Evolutionary conservation across 2,888 invertebrate genomes (phyloP).

Genomic region (Euspilapteryx auroguttella): DNA sequence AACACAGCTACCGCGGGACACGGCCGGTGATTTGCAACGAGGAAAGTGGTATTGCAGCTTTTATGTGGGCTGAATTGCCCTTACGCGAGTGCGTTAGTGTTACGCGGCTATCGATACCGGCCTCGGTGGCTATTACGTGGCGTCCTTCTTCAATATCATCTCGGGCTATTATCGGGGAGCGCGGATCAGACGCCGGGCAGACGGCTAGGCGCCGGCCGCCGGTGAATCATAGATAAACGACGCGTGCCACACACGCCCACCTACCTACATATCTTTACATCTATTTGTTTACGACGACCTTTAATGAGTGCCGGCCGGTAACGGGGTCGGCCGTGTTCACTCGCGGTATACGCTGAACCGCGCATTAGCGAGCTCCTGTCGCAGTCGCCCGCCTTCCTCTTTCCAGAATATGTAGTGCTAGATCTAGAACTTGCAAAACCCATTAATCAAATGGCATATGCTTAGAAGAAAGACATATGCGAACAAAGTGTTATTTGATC

Average conservation of each 20-base stretch:
- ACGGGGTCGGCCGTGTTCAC: constrained; percentile 16
- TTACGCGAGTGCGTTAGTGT: constrained; percentile 42
- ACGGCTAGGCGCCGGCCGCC: constrained; percentile 38
- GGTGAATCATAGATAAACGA: constrained; percentile 53
- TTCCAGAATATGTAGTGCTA: too few relatives aligned
- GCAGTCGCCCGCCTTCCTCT: too few relatives aligned
- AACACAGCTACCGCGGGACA: constrained; percentile 57
- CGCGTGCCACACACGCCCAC: constrained; percentile 31
- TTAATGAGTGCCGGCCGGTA: constrained; percentile 35
- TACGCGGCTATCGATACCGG: too few relatives aligned
- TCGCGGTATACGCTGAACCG: too few relatives aligned
- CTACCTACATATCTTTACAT: constrained; percentile 44
- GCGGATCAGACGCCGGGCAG: constrained; percentile 48
- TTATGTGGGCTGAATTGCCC: constrained; percentile 52
- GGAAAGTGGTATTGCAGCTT: constrained; percentile 59
- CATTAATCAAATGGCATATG: too few relatives aligned
- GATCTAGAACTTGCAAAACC: too few relatives aligned
- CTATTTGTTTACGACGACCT: constrained; percentile 49
- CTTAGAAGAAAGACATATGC: too few relatives aligned
- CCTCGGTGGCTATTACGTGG: too few relatives aligned
- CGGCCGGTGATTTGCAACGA: constrained; percentile 53
- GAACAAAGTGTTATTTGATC: too few relatives aligned
- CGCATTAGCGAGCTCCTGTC: too few relatives aligned
- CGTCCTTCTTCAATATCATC: too few relatives aligned
- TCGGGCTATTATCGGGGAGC: too few relatives aligned